Evolutionary conservation across 2,888 invertebrate species (phyloP).

Genomic region (Morinoia aosen): DNA sequence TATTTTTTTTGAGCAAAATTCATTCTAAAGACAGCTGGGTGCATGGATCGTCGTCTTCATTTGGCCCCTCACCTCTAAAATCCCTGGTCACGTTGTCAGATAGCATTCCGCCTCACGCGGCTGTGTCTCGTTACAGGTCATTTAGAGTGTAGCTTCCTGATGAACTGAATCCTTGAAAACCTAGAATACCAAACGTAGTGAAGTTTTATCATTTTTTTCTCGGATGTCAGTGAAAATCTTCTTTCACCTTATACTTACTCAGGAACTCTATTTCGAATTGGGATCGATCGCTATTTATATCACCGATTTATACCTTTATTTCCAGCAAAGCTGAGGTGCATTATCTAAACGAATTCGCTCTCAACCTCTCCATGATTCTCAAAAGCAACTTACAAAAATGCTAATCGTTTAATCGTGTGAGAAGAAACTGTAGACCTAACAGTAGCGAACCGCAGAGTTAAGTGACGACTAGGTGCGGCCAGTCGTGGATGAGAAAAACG

Average conservation of each 20-base stretch:
- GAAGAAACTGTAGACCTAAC: slow-evolving; percentile 6
- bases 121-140: background rate
- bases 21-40: background rate
- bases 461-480: background rate
- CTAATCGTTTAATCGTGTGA: background rate
- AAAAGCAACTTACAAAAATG: background rate
- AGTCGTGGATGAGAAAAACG: background rate
- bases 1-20: background rate
- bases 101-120: background rate
- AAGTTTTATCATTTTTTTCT: background rate
- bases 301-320: background rate
- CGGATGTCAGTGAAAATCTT: background rate
- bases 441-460: background rate
- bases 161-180: background rate
- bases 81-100: too few relatives aligned
- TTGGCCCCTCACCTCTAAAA: too few relatives aligned
- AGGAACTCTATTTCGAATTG: background rate
- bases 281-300: background rate
- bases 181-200: background rate
- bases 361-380: background rate
- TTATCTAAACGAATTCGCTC: background rate
- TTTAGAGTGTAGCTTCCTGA: background rate
- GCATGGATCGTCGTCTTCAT: background rate
- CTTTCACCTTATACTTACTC: background rate
- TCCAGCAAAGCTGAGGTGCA: background rate